phyloP scores from a whole-genome alignment of 2,797 vertebrate genomes.

The Pangasius krempfi region DNA sequence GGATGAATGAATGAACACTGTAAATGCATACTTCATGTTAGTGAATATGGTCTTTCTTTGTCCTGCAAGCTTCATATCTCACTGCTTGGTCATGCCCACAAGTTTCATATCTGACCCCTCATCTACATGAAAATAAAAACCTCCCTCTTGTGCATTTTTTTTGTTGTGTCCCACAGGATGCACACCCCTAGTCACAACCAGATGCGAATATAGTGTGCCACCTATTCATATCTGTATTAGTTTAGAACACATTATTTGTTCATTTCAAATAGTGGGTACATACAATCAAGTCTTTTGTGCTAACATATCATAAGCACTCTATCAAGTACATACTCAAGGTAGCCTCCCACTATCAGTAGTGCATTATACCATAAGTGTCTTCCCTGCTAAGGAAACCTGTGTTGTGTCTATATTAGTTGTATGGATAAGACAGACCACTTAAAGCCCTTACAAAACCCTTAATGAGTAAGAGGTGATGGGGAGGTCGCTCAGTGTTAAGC shows the following conservation, averaged over 20 bases:
- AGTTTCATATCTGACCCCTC: neutral
- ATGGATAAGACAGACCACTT: neutral
- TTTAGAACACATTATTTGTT: neutral
- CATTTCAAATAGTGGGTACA: neutral
- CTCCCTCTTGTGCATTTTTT: neutral
- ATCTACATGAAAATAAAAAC: neutral
- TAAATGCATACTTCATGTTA: neutral
- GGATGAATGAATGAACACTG: neutral
- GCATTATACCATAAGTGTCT: neutral
- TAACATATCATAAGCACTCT: neutral
- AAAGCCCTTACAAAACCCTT: conserved; percentile 28
- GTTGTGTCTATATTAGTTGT: conserved; percentile 5
- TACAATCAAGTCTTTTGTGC: neutral
- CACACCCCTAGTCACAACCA: neutral
- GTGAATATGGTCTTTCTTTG: neutral
- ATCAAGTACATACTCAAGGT: neutral
- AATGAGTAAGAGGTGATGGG: conserved; percentile 23
- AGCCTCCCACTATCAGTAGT: neutral
- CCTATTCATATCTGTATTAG: neutral
- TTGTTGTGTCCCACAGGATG: neutral
- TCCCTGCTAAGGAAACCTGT: neutral
- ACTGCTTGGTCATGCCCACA: neutral
- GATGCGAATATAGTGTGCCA: neutral
- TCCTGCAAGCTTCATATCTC: neutral
- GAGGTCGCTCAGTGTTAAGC: conserved; percentile 36